These are phyloP conservation scores for Colaptes auratus DNA, from an alignment of 2,113 vertebrate species.

Conservation along the genomic window DNA sequence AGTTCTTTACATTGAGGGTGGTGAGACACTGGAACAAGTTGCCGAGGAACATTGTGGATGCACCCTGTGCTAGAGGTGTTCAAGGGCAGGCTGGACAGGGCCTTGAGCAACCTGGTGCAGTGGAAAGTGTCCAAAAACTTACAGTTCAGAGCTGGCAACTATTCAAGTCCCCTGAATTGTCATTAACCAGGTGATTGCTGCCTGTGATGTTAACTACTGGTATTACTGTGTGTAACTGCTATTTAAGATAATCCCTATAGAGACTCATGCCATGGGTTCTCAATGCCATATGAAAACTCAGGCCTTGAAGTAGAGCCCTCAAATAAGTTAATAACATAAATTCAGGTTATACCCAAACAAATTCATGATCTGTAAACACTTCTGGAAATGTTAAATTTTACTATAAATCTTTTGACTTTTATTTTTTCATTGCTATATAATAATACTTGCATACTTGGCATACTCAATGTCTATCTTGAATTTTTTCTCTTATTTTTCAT, in stretches of 20 bases:
- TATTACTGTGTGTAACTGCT: background rate
- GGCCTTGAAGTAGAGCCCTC: background rate
- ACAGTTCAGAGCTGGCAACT: background rate
- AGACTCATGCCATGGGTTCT: background rate
- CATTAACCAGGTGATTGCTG: background rate
- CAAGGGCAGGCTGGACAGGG: no score
- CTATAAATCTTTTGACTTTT: background rate
- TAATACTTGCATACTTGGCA: background rate
- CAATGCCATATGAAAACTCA: background rate
- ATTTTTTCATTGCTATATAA: background rate
- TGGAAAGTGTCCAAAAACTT: background rate
- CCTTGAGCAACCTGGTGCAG: no score
- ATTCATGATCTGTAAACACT: background rate
- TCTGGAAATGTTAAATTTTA: background rate
- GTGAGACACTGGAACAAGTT: no score
- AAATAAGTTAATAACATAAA: background rate
- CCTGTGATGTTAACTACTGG: background rate
- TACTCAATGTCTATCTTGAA: background rate
- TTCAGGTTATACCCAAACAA: background rate
- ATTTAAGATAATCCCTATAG: background rate
- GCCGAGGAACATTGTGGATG: no score
- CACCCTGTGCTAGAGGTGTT: no score
- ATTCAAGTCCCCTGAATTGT: background rate
- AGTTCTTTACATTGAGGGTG: no score
- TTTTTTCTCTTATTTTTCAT: background rate